These are phyloP conservation scores for Solea solea DNA, from an alignment of 2,113 vertebrate genomes.

Conservation along the genomic window DNA sequence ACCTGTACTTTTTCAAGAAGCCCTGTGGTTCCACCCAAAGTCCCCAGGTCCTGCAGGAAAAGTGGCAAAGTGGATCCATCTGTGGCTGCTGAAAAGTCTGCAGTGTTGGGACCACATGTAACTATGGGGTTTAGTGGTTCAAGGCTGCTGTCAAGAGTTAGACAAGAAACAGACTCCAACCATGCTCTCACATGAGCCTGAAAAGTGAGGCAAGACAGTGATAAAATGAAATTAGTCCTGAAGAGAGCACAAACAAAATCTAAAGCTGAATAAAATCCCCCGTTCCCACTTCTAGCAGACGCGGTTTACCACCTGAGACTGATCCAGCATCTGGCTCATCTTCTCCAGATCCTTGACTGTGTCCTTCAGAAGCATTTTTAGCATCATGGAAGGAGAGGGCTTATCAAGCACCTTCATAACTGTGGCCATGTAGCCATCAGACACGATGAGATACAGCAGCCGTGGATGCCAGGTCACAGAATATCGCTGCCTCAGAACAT, in stretches of 20 bases:
- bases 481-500: constrained; percentile 89
- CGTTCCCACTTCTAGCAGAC: not conserved
- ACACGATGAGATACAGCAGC: constrained; percentile 88
- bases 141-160: constrained; percentile 81
- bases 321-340: constrained; percentile 61
- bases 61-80: constrained; percentile 77
- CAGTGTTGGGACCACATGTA: constrained; percentile 34
- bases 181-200: constrained; percentile 77
- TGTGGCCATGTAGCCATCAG: constrained; percentile 95
- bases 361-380: constrained; percentile 85
- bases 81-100: constrained; percentile 54
- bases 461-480: constrained; percentile 91
- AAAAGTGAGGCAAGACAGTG: constrained; percentile 10
- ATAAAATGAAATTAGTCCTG: not conserved
- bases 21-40: constrained; percentile 65
- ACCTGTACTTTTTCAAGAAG: constrained; percentile 82
- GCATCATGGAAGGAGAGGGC: constrained; percentile 80
- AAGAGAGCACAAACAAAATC: not conserved
- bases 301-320: constrained; percentile 78
- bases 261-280: not conserved
- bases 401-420: constrained; percentile 81
- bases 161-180: constrained; percentile 81
- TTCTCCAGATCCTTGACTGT: constrained; percentile 84
- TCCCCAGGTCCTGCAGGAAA: constrained; percentile 83
- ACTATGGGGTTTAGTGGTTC: constrained; percentile 67